phyloP scores from a whole-genome alignment of 2,113 vertebrate genomes.

The western clawed frog (Xenopus tropicalis) region DNA sequence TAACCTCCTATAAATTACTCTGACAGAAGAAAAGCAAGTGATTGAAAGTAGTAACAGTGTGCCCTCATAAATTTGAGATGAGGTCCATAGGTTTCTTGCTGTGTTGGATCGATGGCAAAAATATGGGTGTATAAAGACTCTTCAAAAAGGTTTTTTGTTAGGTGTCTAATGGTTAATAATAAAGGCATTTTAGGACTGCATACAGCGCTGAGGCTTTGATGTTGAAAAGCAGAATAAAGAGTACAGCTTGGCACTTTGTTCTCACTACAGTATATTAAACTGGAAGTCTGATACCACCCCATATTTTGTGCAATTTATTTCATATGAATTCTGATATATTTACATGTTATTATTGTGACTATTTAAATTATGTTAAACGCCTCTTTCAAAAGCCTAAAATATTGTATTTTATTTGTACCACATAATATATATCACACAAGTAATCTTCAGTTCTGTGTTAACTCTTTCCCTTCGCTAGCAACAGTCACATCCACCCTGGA shows the following conservation, averaged over 20 bases:
- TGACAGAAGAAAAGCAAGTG: slow-evolving; percentile 39
- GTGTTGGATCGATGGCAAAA: slow-evolving; percentile 44
- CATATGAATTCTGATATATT: no score
- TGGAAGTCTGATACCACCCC: no score
- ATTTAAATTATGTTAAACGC: no score
- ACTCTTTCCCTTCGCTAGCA: no score
- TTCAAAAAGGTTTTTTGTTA: slow-evolving; percentile 38
- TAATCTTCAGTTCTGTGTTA: no score
- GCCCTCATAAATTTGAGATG: slow-evolving; percentile 49
- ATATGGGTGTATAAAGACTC: slow-evolving; percentile 33
- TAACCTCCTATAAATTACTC: slow-evolving; percentile 55
- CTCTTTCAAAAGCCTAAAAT: no score
- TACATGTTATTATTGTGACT: no score
- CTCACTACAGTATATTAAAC: neutral
- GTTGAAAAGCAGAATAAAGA: neutral
- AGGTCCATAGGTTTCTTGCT: slow-evolving; percentile 41
- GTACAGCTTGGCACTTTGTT: neutral
- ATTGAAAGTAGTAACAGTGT: slow-evolving; percentile 49
- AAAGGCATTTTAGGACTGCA: slow-evolving; percentile 4
- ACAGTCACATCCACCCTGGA: no score
- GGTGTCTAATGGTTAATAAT: slow-evolving; percentile 22
- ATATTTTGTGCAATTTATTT: no score
- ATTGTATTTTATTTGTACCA: no score
- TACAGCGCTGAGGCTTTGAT: neutral
- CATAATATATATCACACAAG: no score